A percentile compares a stretch with the other conserved stretches of the same genome.
Conservation (phyloP, 2,888 invertebrate genomes). For the Calliphora vomitoria region DNA sequence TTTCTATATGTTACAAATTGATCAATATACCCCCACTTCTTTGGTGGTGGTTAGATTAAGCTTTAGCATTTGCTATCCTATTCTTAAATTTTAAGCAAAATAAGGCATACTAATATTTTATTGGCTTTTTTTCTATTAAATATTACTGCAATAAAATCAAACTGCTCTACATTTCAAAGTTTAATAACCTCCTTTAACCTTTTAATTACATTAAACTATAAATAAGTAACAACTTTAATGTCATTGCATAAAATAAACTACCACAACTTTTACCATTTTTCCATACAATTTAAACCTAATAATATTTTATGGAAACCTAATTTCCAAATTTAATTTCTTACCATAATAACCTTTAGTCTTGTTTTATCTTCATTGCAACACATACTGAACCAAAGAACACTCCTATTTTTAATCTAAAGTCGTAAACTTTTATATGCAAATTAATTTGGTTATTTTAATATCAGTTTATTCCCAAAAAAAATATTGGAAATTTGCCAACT, state of each 20-base stretch:
- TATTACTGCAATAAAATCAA: neutral
- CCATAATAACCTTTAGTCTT: slow-evolving; percentile 20
- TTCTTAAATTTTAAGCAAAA: too few relatives aligned
- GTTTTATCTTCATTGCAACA: neutral
- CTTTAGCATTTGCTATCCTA: too few relatives aligned
- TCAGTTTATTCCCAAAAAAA: slow-evolving; percentile 7
- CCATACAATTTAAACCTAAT: neutral
- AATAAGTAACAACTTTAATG: neutral
- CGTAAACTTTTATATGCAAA: slow-evolving; percentile 63
- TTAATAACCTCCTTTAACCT: neutral
- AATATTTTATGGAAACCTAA: slow-evolving; percentile 30
- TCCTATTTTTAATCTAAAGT: slow-evolving; percentile 47
- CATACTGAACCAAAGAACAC: neutral
- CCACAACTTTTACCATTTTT: neutral
- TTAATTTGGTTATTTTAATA: slow-evolving; percentile 56
- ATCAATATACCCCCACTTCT: too few relatives aligned
- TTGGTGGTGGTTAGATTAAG: too few relatives aligned
- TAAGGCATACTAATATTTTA: too few relatives aligned
- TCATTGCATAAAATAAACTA: neutral
- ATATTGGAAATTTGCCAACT: slow-evolving; percentile 59
- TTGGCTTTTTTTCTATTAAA: neutral
- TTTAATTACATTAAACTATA: neutral
- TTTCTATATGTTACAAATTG: too few relatives aligned
- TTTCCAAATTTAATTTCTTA: slow-evolving; percentile 33
- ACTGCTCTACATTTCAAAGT: slow-evolving; percentile 9